phyloP scores from a whole-genome alignment of 2,113 vertebrate genomes.

The Psittacara wagleri region DNA sequence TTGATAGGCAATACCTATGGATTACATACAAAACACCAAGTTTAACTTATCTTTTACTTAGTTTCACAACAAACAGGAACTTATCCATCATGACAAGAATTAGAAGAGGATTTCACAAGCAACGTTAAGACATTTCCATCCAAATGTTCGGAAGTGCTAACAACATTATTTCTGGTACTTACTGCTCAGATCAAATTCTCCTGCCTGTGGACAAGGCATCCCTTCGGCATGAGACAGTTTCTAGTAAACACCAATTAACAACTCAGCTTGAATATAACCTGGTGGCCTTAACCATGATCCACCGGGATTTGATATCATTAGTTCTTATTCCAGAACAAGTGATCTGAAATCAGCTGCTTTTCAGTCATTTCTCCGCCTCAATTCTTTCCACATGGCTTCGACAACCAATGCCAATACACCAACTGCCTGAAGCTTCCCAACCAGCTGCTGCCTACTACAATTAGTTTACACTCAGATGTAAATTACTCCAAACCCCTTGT shows the following conservation, averaged over 20 bases:
- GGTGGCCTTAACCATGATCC: background rate
- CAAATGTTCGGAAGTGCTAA: background rate
- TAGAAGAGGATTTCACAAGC: background rate
- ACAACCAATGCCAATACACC: background rate
- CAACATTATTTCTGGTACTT: background rate
- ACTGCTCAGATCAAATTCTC: background rate
- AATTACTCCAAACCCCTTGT: background rate
- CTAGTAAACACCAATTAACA: background rate
- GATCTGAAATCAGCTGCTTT: background rate
- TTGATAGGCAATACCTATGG: background rate
- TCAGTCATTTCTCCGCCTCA: background rate
- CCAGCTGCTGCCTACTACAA: background rate
- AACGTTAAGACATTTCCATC: fast-evolving
- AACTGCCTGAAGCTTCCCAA: background rate
- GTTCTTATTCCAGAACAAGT: background rate
- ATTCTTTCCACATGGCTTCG: background rate
- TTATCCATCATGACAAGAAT: background rate
- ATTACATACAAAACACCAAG: background rate
- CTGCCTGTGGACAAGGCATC: background rate
- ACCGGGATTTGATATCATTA: background rate
- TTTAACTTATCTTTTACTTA: background rate
- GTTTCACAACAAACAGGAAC: background rate
- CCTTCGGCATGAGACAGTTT: background rate
- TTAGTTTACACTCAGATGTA: background rate
- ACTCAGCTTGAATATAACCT: background rate